phyloP scores from a whole-genome alignment of 2,888 invertebrate genomes.

The Rhopalosiphum nymphaeae region DNA sequence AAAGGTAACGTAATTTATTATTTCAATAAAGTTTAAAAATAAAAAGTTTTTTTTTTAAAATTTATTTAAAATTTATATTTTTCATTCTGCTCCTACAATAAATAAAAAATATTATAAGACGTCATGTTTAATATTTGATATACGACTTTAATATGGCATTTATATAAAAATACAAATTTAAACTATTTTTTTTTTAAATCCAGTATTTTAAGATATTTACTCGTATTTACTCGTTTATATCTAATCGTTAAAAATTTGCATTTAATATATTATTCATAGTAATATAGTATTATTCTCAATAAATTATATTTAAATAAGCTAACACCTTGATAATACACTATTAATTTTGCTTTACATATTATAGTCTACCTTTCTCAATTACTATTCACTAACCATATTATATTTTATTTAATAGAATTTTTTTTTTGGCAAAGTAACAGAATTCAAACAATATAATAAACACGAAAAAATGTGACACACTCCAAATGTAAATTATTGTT shows the following conservation, averaged over 20 bases:
- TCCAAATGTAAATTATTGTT: slow-evolving; percentile 4
- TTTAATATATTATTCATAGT: background rate
- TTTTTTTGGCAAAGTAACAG: slow-evolving; percentile 42
- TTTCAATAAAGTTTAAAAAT: background rate
- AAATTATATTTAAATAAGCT: background rate
- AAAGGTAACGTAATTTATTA: background rate
- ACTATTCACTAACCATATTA: background rate
- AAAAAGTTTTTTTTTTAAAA: background rate
- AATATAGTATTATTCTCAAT: background rate
- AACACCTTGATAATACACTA: background rate
- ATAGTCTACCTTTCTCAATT: background rate
- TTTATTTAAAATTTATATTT: background rate
- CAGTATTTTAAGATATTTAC: background rate
- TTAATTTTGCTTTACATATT: background rate
- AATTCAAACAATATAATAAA: slow-evolving; percentile 35
- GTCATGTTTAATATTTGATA: background rate
- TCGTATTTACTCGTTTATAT: too few species aligned
- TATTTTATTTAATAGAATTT: slow-evolving; percentile 24
- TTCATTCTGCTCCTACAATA: background rate
- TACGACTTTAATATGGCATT: background rate
- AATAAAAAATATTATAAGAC: background rate
- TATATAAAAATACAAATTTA: too few species aligned
- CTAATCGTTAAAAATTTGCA: background rate
- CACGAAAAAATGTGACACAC: background rate
- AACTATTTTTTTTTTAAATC: background rate